Evolutionary conservation across 1,140 invertebrate species (phyloP), one percentile per base, ranked within the genome.

Genomic region (Potamilus streckersoni): DNA sequence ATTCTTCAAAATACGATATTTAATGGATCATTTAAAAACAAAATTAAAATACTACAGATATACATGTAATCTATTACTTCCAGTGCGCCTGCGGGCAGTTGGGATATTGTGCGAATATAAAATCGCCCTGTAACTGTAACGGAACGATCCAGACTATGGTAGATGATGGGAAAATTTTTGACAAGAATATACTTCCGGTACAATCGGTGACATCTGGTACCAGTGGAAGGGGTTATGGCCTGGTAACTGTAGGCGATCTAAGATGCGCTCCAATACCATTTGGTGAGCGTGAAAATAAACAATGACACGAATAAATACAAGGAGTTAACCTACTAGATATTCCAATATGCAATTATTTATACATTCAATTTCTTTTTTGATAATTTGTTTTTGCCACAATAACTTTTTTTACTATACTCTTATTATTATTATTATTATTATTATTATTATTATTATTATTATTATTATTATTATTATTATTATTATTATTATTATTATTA

Each of bases 61-160:
- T 31, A 23, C 61, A 71, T 59, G 61, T 27, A 17, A 14, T 61
- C 2, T 13, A 2, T 62, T 31, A 14, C 27, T 62, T 71, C 3
- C 64, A 79, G 77, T 79, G 77, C 67, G 31, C 71, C 17, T 79
- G 77, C 62, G 77, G 77, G 12, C 66, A 71, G 16, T 27, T 71
- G 13, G 69, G 69, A 6, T 60, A 60, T 8, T 79, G 77, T 66
- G 16, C 23, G 27, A 23, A 64, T 49, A 15, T 15, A 8, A 60
- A n/a, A 17, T 14, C 5, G 4, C 31, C n/a, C 23, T 79, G 77
- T 61, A 67, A 74, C 63, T 74, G 71, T 56, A 56, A 79, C 56
- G 77, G 77, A 8, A 13, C 20, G 3, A 38, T 8, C 19, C 8
- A 2, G 0, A 23, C 6, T 14, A 49, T 16, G 20, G 12, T 55